Evolutionary conservation across 1,140 invertebrate species (phyloP).

Genomic region (Tribolium castaneum): DNA sequence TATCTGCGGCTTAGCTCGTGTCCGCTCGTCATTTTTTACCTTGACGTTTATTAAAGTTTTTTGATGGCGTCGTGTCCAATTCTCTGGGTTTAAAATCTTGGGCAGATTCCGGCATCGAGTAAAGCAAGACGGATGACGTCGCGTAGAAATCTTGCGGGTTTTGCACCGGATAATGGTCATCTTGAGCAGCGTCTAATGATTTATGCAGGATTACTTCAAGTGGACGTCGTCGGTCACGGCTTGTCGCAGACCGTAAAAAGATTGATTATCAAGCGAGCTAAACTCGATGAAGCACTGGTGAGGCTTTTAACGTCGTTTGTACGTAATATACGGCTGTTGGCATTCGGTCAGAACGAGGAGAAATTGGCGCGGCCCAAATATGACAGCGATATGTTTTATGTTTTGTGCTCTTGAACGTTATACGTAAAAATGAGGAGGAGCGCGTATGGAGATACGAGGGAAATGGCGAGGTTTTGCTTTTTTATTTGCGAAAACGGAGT

Average conservation of each 20-base stretch:
- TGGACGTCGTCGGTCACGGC: slow-evolving; percentile 37
- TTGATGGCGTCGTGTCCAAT: background rate
- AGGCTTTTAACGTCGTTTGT: slow-evolving; percentile 36
- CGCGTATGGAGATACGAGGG: background rate
- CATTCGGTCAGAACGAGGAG: slow-evolving; percentile 17
- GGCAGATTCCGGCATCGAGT: slow-evolving; percentile 34
- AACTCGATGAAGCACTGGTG: slow-evolving; percentile 37
- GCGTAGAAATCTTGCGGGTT: slow-evolving; percentile 48
- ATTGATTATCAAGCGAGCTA: slow-evolving; percentile 35
- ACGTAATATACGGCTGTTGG: slow-evolving; percentile 30
- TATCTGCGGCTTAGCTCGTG: too few species aligned
- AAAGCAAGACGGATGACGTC: slow-evolving; percentile 52
- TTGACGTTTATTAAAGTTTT: slow-evolving; percentile 11
- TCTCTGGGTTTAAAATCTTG: slow-evolving; percentile 5
- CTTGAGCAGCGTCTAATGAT: slow-evolving; percentile 49
- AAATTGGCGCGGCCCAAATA: background rate
- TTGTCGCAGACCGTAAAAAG: slow-evolving; percentile 27
- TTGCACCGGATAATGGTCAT: slow-evolving; percentile 49
- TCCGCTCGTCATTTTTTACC: background rate
- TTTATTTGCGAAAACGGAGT: too few species aligned
- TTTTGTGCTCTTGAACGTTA: slow-evolving; percentile 4
- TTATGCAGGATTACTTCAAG: slow-evolving; percentile 47
- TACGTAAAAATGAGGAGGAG: slow-evolving; percentile 7
- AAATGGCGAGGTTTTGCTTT: too few species aligned
- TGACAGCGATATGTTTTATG: slow-evolving; percentile 30